A percentile compares a stretch with the other conserved stretches of the same genome.
Evolutionary conservation across 2,113 vertebrate genomes (phyloP).

Genomic region (Lontra canadensis): DNA sequence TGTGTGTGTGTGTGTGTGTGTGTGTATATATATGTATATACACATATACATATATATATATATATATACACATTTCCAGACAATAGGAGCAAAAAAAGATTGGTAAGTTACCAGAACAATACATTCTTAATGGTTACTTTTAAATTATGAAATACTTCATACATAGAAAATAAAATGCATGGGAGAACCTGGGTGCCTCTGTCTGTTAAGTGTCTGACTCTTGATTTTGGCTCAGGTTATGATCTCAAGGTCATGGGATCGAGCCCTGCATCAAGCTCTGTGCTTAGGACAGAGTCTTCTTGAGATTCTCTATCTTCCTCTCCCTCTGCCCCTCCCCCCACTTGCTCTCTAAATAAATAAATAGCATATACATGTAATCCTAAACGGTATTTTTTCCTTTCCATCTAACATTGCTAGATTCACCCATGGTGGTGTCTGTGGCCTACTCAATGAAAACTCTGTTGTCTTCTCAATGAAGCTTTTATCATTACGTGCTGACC

Average conservation of each 20-base stretch:
- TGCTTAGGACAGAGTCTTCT: neutral
- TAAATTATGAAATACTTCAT: neutral
- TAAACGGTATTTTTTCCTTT: neutral
- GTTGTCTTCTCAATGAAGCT: neutral
- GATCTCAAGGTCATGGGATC: neutral
- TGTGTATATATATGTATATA: neutral
- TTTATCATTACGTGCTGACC: neutral
- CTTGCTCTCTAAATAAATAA: neutral
- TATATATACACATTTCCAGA: neutral
- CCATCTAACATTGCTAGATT: neutral
- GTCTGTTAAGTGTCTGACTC: neutral
- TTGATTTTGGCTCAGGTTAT: neutral
- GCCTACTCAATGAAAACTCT: neutral
- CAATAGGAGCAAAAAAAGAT: neutral
- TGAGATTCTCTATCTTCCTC: neutral
- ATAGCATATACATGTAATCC: neutral
- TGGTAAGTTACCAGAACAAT: neutral
- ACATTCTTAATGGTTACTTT: neutral
- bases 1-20: too few species aligned
- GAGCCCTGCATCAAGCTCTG: neutral
- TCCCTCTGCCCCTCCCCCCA: neutral
- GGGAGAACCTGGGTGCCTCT: neutral
- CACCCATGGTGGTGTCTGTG: neutral
- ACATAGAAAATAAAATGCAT: neutral
- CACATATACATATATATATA: neutral